Conservation (phyloP, 2,888 invertebrate species). For the Andricus curvator region DNA sequence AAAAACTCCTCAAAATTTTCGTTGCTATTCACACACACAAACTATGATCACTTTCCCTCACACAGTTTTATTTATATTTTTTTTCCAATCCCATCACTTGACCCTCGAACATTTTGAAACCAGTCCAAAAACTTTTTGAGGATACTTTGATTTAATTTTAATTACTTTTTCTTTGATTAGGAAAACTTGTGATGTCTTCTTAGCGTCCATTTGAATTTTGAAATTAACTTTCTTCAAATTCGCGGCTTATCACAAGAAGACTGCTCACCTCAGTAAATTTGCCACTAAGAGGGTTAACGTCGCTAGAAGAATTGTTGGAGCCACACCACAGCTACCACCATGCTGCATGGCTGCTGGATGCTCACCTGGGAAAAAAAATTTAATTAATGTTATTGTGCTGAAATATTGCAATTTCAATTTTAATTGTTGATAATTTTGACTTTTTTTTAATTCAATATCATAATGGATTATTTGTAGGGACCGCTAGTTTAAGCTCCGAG, state of each 20-base stretch:
- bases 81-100: constrained; percentile 3
- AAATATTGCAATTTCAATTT: too few species aligned
- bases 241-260: constrained; percentile 42
- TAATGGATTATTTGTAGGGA: too few species aligned
- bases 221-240: constrained; percentile 34
- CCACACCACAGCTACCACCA: constrained; percentile 71
- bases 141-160: not conserved
- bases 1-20: not conserved
- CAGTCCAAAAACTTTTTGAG: not conserved
- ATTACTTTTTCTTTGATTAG: constrained; percentile 14
- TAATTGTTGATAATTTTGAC: too few species aligned
- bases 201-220: not conserved
- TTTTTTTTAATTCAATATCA: too few species aligned
- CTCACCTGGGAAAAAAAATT: constrained; percentile 82
- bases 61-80: constrained; percentile 75
- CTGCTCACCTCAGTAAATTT: constrained; percentile 75
- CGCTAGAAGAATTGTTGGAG: constrained; percentile 71
- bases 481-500: too few species aligned
- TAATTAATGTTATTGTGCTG: not conserved
- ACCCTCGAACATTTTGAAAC: not conserved
- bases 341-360: constrained; percentile 92
- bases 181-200: constrained; percentile 36
- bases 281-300: constrained; percentile 69
- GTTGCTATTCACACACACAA: constrained; percentile 17
- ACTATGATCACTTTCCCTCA: constrained; percentile 14